A percentile compares a stretch with the other conserved stretches of the same genome.
Evolutionary conservation across 2,888 invertebrate genomes (phyloP).

Genomic region (Encarsia formosa): DNA sequence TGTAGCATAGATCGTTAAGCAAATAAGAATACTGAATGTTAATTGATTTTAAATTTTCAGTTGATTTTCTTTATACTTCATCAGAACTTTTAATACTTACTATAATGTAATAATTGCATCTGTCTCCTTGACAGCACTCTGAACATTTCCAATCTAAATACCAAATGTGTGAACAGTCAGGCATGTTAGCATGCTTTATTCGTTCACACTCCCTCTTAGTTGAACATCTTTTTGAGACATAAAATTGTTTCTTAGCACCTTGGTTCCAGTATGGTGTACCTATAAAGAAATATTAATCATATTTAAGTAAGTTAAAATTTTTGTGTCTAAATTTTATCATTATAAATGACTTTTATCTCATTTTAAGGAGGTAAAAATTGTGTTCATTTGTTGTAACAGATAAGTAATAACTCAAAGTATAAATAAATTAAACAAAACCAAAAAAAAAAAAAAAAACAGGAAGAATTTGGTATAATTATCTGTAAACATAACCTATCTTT

Average conservation of each 20-base stretch:
- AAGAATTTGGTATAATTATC: not conserved
- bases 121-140: constrained; percentile 92
- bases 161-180: constrained; percentile 84
- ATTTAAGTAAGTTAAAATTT: too few relatives aligned
- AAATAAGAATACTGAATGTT: too few relatives aligned
- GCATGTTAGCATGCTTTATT: constrained; percentile 67
- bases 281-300: too few relatives aligned
- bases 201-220: constrained; percentile 74
- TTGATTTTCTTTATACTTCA: too few relatives aligned
- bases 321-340: too few relatives aligned
- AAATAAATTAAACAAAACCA: too few relatives aligned
- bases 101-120: constrained; percentile 92
- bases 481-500: too few relatives aligned
- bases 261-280: constrained; percentile 92
- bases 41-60: too few relatives aligned
- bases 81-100: constrained; percentile 67
- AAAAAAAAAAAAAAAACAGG: too few relatives aligned
- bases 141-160: constrained; percentile 96
- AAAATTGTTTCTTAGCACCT: constrained; percentile 88
- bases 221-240: constrained; percentile 86
- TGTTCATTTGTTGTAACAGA: too few relatives aligned
- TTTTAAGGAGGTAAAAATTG: not conserved
- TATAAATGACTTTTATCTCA: too few relatives aligned
- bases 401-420: not conserved
- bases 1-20: too few relatives aligned